Evolutionary conservation across 92 coral and sea anemone species (phyloP), one percentile per base, ranked within the genome.

Genomic region (Anthopleura xanthogrammica): DNA sequence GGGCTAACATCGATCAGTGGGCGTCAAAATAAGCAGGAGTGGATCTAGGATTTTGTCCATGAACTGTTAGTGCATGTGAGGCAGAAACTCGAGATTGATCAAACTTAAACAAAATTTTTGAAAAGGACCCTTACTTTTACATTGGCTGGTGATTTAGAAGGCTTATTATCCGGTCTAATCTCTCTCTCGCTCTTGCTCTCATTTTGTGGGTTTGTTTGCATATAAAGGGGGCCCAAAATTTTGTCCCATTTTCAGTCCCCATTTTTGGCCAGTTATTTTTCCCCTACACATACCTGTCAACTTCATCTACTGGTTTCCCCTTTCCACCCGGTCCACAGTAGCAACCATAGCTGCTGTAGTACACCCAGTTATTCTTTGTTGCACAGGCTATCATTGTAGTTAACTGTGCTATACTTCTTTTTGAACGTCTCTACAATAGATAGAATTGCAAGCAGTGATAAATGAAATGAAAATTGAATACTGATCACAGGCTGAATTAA

Each of bases 311-410:
- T 5, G 95, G 88, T 3, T 70, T 23, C 7, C 95, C 95, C 41
- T 43, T 24, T 43, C 95, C 95, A 50, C 95, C 93, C 13, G 81
- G 86, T 1, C 95, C 95, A 72, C 95, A 92, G 78, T 87, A 92
- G 60, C 95, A 92, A 36, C 95, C 95, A 60, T 92, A 92, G 58
- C 78, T 82, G 16, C 16, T 58, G 87, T 87, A 92, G 83, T 78
- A 24, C 73, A 24, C 20, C 80, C 90, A 82, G 40, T 65, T 16
- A 12, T 46, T 72, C 52, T 56, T 57, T 2, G 95, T 92, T 8
- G 78, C 60, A 70, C 95, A 92, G 13, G 79, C 72, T 16, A 90
- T 82, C 95, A 92, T 92, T 20, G 12, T 24, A 36, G 77, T 75
- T 80, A 92, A 85, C 89, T 92, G 95, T 16, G n/a, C 0, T 46